Percentiles rank a stretch among this genome's conserved stretches.
Evolutionary conservation across 2,113 vertebrate genomes (phyloP).

Genomic region (Phalacrocorax carbo): DNA sequence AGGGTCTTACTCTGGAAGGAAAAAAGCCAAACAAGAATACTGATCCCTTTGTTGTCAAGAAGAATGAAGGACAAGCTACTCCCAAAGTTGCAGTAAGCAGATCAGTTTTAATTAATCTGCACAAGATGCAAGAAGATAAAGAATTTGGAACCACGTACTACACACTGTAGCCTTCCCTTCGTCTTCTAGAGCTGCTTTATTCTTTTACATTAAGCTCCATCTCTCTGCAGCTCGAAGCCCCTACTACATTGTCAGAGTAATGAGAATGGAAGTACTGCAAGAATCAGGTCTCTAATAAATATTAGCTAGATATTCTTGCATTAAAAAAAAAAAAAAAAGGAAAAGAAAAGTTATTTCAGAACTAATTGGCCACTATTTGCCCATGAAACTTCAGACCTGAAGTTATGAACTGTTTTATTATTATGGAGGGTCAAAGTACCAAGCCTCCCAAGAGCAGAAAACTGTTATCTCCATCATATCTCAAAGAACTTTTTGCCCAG

Average conservation of each 20-base stretch:
- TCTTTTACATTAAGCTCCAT: neutral
- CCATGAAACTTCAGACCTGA: rapidly evolving
- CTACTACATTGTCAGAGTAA: neutral
- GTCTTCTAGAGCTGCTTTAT: neutral
- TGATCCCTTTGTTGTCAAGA: neutral
- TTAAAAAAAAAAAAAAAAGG: neutral
- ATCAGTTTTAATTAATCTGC: neutral
- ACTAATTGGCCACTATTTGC: neutral
- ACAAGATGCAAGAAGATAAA: neutral
- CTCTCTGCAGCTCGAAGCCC: neutral
- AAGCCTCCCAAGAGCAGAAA: neutral
- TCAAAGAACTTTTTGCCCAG: neutral
- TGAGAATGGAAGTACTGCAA: neutral
- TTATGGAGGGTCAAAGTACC: neutral
- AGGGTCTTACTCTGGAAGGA: neutral
- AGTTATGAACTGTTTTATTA: neutral
- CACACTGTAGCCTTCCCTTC: neutral
- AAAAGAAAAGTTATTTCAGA: neutral
- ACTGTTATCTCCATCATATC: neutral
- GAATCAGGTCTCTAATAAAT: neutral
- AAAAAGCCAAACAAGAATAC: neutral
- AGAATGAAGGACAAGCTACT: neutral
- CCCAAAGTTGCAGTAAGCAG: neutral
- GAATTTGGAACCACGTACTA: neutral
- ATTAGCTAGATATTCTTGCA: neutral